Conservation (phyloP, 2,113 vertebrate genomes). For the Etia nguti region DNA sequence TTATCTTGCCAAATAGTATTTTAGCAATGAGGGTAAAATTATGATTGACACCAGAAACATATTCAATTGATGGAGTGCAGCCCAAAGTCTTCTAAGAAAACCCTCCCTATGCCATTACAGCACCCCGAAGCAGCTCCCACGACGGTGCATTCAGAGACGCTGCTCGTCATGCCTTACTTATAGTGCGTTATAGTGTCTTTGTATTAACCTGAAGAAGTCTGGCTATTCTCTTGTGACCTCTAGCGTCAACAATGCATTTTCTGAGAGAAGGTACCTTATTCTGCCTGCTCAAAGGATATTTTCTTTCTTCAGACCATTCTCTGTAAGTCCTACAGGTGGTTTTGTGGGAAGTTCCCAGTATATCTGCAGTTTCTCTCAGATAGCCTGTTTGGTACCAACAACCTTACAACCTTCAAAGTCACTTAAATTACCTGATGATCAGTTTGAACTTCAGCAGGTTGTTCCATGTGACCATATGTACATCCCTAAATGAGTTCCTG, state of each 20-base stretch:
- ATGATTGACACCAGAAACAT: rapidly evolving
- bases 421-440: background rate
- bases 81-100: background rate
- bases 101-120: background rate
- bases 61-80: background rate
- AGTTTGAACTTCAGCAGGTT: background rate
- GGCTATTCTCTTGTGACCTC: background rate
- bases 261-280: background rate
- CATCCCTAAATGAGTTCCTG: background rate
- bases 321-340: background rate
- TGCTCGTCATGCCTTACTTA: rapidly evolving
- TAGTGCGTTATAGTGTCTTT: background rate
- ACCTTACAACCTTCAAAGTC: background rate
- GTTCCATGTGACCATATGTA: background rate
- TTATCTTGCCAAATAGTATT: background rate
- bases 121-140: rapidly evolving
- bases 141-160: rapidly evolving
- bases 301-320: background rate
- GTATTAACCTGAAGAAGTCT: background rate
- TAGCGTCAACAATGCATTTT: background rate
- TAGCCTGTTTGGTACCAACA: background rate
- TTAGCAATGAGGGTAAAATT: background rate
- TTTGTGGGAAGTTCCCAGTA: background rate
- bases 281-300: background rate
- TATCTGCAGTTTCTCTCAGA: background rate